Conservation (phyloP, 2,113 vertebrate genomes). For the Platichthys stellatus region DNA sequence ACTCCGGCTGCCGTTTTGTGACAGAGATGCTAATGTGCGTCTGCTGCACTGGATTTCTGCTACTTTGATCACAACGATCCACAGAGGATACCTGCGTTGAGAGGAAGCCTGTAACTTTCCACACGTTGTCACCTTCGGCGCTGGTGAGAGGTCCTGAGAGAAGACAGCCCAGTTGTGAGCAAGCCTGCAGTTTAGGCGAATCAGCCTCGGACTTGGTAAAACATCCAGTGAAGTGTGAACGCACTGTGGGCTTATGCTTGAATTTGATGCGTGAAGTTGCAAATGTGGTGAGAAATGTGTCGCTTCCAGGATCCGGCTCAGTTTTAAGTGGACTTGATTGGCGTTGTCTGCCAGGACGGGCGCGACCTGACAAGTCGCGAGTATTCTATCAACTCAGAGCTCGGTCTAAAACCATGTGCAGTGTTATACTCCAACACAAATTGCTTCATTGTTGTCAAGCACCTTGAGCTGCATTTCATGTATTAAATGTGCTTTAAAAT, state of each 20-base stretch:
- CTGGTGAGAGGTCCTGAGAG: slow-evolving; percentile 15
- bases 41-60: too few species aligned
- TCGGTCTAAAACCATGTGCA: neutral
- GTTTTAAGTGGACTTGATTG: slow-evolving; percentile 39
- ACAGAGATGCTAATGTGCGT: neutral
- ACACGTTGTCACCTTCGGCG: neutral
- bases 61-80: too few species aligned
- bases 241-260: slow-evolving; percentile 40
- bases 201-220: slow-evolving; percentile 41
- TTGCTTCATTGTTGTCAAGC: neutral
- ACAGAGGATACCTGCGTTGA: neutral
- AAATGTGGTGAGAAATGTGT: slow-evolving; percentile 58
- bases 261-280: slow-evolving; percentile 57
- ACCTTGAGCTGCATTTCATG: too few species aligned
- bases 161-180: slow-evolving; percentile 12
- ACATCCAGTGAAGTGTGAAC: slow-evolving; percentile 58
- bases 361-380: slow-evolving; percentile 33
- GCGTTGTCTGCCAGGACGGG: slow-evolving; percentile 24
- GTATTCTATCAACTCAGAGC: slow-evolving; percentile 28
- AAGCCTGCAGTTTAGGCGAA: slow-evolving; percentile 36
- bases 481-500: too few species aligned
- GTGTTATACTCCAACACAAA: neutral
- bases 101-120: neutral
- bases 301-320: slow-evolving; percentile 33
- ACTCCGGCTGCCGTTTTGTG: neutral